Percentiles rank a stretch among this genome's conserved stretches.
Conservation (phyloP, 1,140 invertebrate species). For the Eriocheir sinensis region DNA sequence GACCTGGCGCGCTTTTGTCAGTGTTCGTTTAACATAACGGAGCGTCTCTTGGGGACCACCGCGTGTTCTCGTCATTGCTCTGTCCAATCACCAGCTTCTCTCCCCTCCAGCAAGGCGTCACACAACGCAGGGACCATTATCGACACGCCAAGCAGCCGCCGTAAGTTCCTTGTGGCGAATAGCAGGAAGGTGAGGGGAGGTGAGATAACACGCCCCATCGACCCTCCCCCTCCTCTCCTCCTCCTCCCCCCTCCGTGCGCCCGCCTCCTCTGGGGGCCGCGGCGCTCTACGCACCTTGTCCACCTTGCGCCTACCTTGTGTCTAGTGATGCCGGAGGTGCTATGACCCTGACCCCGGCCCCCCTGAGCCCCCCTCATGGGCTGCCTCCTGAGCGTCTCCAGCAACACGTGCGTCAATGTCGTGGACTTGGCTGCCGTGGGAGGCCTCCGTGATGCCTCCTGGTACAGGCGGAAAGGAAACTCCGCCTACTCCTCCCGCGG, state of each 20-base stretch:
- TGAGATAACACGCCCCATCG: background rate
- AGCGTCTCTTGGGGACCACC: background rate
- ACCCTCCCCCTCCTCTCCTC: background rate
- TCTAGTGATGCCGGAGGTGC: background rate
- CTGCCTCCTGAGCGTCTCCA: constrained; percentile 74
- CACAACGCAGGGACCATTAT: background rate
- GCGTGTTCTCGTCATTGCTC: background rate
- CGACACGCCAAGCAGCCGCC: too few species aligned
- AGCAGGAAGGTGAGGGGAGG: background rate
- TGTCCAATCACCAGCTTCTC: background rate
- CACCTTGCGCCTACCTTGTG: too few species aligned
- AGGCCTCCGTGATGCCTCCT: constrained; percentile 50
- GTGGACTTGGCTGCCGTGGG: constrained; percentile 69
- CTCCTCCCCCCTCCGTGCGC: background rate
- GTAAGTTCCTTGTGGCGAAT: background rate
- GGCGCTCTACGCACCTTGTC: background rate
- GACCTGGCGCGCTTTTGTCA: background rate
- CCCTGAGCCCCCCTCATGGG: constrained; percentile 61
- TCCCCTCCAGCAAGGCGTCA: background rate
- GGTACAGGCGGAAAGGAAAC: constrained; percentile 37
- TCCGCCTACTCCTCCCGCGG: constrained; percentile 16
- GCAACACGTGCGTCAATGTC: constrained; percentile 74
- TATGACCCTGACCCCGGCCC: constrained; percentile 16
- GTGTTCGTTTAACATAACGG: constrained; percentile 13
- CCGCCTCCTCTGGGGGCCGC: background rate